phyloP scores from a whole-genome alignment of 2,797 vertebrate genomes.

The Sebastes itinus region DNA sequence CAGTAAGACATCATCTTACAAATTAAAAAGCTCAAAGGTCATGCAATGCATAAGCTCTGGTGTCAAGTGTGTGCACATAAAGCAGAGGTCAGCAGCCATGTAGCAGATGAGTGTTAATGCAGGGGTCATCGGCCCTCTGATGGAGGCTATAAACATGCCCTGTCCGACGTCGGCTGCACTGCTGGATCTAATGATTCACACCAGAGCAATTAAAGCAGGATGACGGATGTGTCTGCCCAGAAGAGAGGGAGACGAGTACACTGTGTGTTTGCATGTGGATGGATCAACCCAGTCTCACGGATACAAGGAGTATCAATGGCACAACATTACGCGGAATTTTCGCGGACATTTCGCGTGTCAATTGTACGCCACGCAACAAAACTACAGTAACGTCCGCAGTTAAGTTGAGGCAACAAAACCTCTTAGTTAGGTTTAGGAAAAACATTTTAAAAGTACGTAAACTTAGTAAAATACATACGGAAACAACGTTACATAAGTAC shows the following conservation, averaged over 20 bases:
- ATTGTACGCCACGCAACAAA: too few relatives aligned
- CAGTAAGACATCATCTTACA: background rate
- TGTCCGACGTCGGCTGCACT: conserved; percentile 15
- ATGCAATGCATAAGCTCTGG: background rate
- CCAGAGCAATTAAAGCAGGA: conserved; percentile 45
- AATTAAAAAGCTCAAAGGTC: background rate
- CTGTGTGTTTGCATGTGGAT: too few relatives aligned
- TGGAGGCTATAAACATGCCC: conserved; percentile 42
- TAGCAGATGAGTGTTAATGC: background rate
- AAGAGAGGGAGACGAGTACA: conserved; percentile 25
- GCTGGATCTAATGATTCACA: conserved; percentile 47
- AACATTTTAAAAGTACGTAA: too few relatives aligned
- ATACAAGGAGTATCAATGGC: too few relatives aligned
- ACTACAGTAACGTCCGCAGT: too few relatives aligned
- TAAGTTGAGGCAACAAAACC: too few relatives aligned
- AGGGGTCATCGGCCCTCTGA: conserved; percentile 23
- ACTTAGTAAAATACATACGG: too few relatives aligned
- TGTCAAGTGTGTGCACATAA: background rate
- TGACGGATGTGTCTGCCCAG: conserved; percentile 41
- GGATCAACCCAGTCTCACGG: too few relatives aligned
- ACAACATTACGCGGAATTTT: too few relatives aligned
- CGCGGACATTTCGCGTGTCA: too few relatives aligned
- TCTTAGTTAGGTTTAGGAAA: too few relatives aligned
- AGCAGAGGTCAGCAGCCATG: background rate
- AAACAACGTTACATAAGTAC: too few relatives aligned